Percentiles rank a stretch among this genome's conserved stretches.
Evolutionary conservation across 2,113 vertebrate species (phyloP).

Genomic region (Sinocyclocheilus anophthalmus): DNA sequence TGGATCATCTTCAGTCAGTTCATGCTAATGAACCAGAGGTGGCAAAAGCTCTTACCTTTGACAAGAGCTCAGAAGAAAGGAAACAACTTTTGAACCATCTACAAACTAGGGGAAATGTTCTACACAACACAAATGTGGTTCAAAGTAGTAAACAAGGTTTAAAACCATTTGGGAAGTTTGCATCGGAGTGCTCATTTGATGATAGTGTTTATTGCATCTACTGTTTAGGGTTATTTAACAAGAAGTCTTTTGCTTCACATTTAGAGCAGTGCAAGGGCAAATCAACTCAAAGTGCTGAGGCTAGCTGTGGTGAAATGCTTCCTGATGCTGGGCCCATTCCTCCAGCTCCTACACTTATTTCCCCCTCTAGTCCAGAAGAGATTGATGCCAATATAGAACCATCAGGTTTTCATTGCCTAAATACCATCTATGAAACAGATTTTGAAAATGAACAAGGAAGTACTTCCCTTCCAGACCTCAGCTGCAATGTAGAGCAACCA

Average conservation of each 20-base stretch:
- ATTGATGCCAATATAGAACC: neutral
- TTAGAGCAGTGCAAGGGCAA: slow-evolving; percentile 30
- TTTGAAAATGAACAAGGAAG: neutral
- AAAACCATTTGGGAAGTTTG: neutral
- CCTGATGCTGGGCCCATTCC: neutral
- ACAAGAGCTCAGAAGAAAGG: slow-evolving; percentile 42
- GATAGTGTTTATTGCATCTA: slow-evolving; percentile 15
- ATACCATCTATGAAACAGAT: neutral
- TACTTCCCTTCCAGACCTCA: neutral
- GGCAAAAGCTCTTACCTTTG: slow-evolving; percentile 39
- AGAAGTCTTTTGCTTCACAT: slow-evolving; percentile 30
- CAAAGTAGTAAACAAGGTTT: neutral
- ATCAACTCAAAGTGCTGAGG: neutral
- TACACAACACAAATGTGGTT: slow-evolving; percentile 12
- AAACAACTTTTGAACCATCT: slow-evolving; percentile 40
- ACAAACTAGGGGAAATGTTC: slow-evolving; percentile 28
- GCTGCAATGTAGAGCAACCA: neutral
- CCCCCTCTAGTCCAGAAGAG: neutral
- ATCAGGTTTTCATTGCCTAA: neutral
- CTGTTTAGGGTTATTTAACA: slow-evolving; percentile 39
- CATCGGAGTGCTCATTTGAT: neutral
- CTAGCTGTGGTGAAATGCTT: slow-evolving; percentile 8
- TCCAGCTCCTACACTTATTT: neutral
- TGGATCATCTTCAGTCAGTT: slow-evolving; percentile 36
- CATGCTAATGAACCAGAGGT: slow-evolving; percentile 38